Percentiles rank a stretch among this genome's conserved stretches.
Evolutionary conservation across 2,888 invertebrate species (phyloP).

Genomic region (Macroteleia sp.): DNA sequence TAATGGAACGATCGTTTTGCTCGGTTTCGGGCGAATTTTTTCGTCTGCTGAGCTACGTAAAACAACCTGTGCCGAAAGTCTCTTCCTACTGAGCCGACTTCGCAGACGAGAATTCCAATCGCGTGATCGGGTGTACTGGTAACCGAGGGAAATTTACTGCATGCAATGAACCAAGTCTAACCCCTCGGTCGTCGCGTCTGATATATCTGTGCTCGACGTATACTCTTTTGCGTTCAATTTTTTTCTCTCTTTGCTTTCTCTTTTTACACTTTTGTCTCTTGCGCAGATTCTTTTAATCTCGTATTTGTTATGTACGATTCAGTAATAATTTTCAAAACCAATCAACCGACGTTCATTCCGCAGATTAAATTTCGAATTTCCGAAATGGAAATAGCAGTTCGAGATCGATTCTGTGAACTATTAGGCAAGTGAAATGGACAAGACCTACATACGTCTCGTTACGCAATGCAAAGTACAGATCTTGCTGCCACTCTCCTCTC

Average conservation of each 20-base stretch:
- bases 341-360: slow-evolving; percentile 4
- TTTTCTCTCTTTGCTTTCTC: slow-evolving; percentile 10
- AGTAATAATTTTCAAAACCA: slow-evolving; percentile 20
- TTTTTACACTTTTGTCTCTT: slow-evolving; percentile 22
- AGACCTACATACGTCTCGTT: slow-evolving; percentile 64
- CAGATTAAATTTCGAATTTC: slow-evolving; percentile 6
- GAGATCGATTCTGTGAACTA: slow-evolving; percentile 46
- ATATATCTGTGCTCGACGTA: slow-evolving; percentile 50
- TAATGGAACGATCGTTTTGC: slow-evolving; percentile 68
- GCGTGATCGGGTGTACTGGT: slow-evolving; percentile 75
- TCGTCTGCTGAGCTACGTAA: slow-evolving; percentile 50
- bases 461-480: slow-evolving; percentile 51
- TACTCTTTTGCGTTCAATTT: slow-evolving; percentile 7
- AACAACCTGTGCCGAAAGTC: slow-evolving; percentile 59
- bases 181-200: slow-evolving; percentile 57
- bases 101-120: slow-evolving; percentile 71
- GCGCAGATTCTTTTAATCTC: slow-evolving; percentile 11
- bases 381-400: slow-evolving; percentile 19
- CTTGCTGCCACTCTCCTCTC: slow-evolving; percentile 46
- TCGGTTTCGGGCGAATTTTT: slow-evolving; percentile 59
- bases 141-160: slow-evolving; percentile 79
- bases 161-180: slow-evolving; percentile 75
- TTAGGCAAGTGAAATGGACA: slow-evolving; percentile 53
- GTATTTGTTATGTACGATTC: slow-evolving; percentile 26
- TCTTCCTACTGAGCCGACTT: slow-evolving; percentile 68